Base-by-base conservation (phyloP, 2,888 invertebrate genomes). In the Heliconius sara region DNA sequence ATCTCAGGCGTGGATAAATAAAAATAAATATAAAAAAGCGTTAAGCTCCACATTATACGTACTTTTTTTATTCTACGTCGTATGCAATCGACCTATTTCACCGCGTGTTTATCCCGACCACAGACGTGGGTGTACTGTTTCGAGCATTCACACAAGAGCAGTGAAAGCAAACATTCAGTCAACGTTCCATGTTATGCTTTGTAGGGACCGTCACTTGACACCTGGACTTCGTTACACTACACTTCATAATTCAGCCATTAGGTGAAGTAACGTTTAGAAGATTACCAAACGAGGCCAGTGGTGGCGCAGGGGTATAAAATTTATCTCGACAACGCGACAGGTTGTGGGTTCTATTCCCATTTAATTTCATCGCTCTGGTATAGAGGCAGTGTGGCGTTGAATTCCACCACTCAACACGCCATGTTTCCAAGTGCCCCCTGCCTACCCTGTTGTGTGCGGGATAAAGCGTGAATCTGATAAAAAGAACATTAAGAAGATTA, bases 101-200 rank as follows among this genome's bases (percentile, higher is more conserved):
- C 83, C 81, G 74, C 82, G 77, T 84, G 84, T 83, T 83, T 87
- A 88, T 89, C 89, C 88, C 84, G 79, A 82, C 83, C 84, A 82
- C 85, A 85, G 86, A 86, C 86, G 90, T 89, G 89, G 90, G 92
- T 92, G 91, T 94, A 89, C 88, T 88, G 90, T 94, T 93, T 91
- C 94, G 87, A 88, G 88, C 90, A 89, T 92, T 91, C 90, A 91
- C 87, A 88, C 87, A 85, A 87, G 34, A 6, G 83, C 87, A 91
- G 93, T 91, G 94, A 94, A 94, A 95, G 94, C 94, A 91, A 91
- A 93, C 91, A 86, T 81, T 83, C 82, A 89, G 88, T 89, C 89
- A 89, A 88, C 92, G 92, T 91, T 91, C 89, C 91, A 91, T 90
- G 91, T 91, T 90, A 91, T 90, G 92, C 91, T 88, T 90, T 89